Percentiles rank a stretch among this genome's conserved stretches.
phyloP scores from a whole-genome alignment of 1,140 invertebrate species.

The Triops cancriformis region DNA sequence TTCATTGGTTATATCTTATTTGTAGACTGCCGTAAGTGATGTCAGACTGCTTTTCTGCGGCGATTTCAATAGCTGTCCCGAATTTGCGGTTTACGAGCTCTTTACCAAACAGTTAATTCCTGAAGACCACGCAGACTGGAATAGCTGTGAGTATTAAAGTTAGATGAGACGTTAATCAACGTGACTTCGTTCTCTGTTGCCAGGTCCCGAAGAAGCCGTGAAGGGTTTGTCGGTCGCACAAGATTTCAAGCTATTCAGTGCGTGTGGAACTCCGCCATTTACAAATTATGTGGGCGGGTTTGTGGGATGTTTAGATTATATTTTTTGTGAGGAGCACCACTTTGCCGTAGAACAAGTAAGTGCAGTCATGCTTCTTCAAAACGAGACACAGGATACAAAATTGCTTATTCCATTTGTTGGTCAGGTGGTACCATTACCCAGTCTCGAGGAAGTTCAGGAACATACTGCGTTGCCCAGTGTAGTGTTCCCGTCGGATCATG shows the following conservation, averaged over 20 bases:
- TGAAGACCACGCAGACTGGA: constrained; percentile 59
- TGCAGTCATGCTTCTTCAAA: constrained; percentile 26
- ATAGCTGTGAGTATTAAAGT: constrained; percentile 60
- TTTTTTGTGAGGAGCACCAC: constrained; percentile 64
- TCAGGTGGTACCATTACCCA: constrained; percentile 67
- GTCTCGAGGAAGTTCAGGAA: constrained; percentile 57
- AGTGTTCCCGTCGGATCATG: constrained; percentile 84
- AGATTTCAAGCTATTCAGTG: constrained; percentile 54
- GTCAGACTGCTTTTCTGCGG: constrained; percentile 65
- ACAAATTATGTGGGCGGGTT: constrained; percentile 81
- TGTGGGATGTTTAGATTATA: constrained; percentile 83
- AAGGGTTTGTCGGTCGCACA: constrained; percentile 51
- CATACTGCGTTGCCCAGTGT: constrained; percentile 72
- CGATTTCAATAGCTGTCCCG: constrained; percentile 79
- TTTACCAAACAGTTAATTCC: constrained; percentile 56
- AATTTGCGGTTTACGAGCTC: constrained; percentile 65
- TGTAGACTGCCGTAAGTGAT: constrained; percentile 46
- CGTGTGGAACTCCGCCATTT: constrained; percentile 63
- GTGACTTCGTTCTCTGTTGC: no score
- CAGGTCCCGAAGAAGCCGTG: constrained; percentile 57
- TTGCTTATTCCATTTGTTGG: constrained; percentile 32
- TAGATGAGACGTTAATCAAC: no score
- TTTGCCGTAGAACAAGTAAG: constrained; percentile 53
- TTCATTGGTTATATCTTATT: constrained; percentile 31
- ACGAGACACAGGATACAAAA: constrained; percentile 19